Evolutionary conservation across 2,797 vertebrate genomes (phyloP).

Genomic region (Botia kubotai): DNA sequence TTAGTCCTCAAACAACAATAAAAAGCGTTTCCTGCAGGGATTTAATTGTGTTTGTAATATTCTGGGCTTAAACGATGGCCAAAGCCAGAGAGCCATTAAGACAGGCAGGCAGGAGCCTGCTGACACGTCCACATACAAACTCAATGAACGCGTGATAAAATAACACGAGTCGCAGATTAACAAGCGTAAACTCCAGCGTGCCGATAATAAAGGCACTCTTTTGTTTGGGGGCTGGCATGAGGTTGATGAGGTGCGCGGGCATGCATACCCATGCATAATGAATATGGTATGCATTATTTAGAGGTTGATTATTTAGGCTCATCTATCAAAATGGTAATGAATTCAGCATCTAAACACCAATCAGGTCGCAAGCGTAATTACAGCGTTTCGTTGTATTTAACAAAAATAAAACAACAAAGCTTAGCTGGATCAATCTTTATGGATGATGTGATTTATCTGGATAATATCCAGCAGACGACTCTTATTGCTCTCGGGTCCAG

Average conservation of each 20-base stretch:
- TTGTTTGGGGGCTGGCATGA: constrained; percentile 97
- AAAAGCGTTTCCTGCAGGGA: constrained; percentile 88
- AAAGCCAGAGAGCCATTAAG: constrained; percentile 91
- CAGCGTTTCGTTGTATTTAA: constrained; percentile 95
- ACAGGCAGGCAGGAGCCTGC: constrained; percentile 84
- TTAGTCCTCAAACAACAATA: constrained; percentile 84
- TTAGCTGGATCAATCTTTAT: constrained; percentile 73
- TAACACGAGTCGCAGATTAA: constrained; percentile 98
- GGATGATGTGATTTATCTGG: constrained; percentile 64
- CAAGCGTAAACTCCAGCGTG: constrained; percentile 95
- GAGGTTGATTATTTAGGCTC: constrained; percentile 99
- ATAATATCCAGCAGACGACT: constrained; percentile 63
- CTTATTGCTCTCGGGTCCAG: constrained; percentile 55
- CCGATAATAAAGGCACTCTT: constrained; percentile 92
- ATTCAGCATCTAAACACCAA: constrained; percentile 98
- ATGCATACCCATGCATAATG: constrained; percentile 99
- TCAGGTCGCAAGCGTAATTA: constrained; percentile 96
- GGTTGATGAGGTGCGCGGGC: constrained; percentile 99
- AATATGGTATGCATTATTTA: constrained; percentile 99
- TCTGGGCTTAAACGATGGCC: constrained; percentile 90
- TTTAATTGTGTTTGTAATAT: constrained; percentile 99
- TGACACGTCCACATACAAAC: constrained; percentile 83
- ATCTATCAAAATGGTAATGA: constrained; percentile 99
- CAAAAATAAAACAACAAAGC: constrained; percentile 77
- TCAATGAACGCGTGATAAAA: constrained; percentile 99